Conservation (phyloP, 2,888 invertebrate genomes). For the Drosophila antonietae region DNA sequence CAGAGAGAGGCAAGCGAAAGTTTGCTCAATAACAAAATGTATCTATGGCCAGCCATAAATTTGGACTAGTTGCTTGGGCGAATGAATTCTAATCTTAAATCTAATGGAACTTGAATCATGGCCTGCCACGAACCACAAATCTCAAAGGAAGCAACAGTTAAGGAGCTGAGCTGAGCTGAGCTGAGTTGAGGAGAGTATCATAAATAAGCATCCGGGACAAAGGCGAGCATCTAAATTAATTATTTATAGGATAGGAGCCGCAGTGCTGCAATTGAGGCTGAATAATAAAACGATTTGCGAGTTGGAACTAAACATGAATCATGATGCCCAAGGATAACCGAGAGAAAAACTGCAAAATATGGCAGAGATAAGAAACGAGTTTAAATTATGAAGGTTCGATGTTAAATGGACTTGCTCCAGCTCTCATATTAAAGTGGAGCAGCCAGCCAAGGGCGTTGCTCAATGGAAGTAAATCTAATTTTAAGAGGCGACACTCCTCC, state of each 20-base stretch:
- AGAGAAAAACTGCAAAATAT: slow-evolving; percentile 22
- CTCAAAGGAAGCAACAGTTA: slow-evolving; percentile 59
- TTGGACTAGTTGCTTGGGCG: slow-evolving; percentile 25
- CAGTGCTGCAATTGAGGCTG: slow-evolving; percentile 59
- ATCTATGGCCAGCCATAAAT: slow-evolving; percentile 11
- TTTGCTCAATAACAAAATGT: not conserved
- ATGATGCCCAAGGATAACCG: slow-evolving; percentile 47
- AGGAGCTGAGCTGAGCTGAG: not conserved
- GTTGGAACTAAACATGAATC: slow-evolving; percentile 68
- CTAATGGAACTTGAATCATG: slow-evolving; percentile 58
- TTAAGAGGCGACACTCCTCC: slow-evolving; percentile 49
- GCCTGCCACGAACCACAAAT: slow-evolving; percentile 49
- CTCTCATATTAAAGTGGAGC: slow-evolving; percentile 28
- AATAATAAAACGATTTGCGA: slow-evolving; percentile 78
- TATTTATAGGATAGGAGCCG: slow-evolving; percentile 68
- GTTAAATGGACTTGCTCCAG: slow-evolving; percentile 49
- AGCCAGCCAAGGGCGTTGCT: not conserved
- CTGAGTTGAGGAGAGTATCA: slow-evolving; percentile 16
- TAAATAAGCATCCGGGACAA: slow-evolving; percentile 62
- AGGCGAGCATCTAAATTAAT: slow-evolving; percentile 68
- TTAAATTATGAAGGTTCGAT: slow-evolving; percentile 68
- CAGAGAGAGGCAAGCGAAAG: not conserved
- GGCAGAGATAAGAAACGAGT: slow-evolving; percentile 58
- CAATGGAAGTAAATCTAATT: slow-evolving; percentile 71
- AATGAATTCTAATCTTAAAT: slow-evolving; percentile 65